Percentiles rank a stretch among this genome's conserved stretches.
phyloP scores from a whole-genome alignment of 2,888 invertebrate genomes.

The Lochmaea crataegi region DNA sequence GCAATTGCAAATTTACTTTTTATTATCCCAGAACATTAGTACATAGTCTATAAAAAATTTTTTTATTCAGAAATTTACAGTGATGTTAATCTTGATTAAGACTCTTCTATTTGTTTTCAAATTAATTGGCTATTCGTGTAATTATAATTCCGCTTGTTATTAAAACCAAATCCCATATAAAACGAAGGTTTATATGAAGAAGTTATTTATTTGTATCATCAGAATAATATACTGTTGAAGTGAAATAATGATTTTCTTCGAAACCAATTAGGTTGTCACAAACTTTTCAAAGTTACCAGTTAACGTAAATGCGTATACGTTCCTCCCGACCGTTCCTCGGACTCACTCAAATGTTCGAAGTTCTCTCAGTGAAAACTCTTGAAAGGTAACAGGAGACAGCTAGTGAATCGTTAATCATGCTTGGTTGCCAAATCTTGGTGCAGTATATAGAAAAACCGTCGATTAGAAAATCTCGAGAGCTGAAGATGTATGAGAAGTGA shows the following conservation, averaged over 20 bases:
- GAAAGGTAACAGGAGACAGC: background rate
- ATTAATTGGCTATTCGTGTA: background rate
- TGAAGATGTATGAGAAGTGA: too few species aligned
- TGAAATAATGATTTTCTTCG: constrained; percentile 13
- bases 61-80: too few species aligned
- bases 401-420: background rate
- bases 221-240: background rate
- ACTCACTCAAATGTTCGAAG: background rate
- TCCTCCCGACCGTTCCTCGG: background rate
- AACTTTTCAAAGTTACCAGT: constrained; percentile 16
- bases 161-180: background rate
- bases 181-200: background rate
- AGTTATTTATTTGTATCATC: background rate
- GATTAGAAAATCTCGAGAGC: too few species aligned
- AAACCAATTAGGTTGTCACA: constrained; percentile 16
- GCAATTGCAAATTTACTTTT: too few species aligned
- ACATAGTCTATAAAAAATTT: too few species aligned
- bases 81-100: too few species aligned
- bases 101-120: too few species aligned
- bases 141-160: background rate
- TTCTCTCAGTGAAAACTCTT: background rate
- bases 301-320: background rate
- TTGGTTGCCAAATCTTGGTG: background rate
- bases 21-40: too few species aligned
- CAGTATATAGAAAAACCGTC: too few species aligned